phyloP scores from a whole-genome alignment of 2,888 invertebrate species.

The Aporophyla nigra region DNA sequence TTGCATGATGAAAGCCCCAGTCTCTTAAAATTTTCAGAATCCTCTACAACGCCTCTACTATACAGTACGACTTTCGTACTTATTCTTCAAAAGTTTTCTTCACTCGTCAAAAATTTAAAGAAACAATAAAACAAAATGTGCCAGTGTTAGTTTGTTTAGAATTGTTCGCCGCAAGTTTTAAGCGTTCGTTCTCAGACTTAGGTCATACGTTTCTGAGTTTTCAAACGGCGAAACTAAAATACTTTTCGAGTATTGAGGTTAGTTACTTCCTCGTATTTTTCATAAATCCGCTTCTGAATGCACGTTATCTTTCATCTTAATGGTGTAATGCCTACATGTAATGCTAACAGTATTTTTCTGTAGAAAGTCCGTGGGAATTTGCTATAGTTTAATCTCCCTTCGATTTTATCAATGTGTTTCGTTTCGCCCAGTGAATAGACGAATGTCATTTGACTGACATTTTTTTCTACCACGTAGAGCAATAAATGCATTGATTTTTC shows the following conservation, averaged over 20 bases:
- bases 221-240: slow-evolving; percentile 42
- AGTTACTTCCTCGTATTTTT: slow-evolving; percentile 55
- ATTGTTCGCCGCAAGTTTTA: slow-evolving; percentile 37
- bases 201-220: slow-evolving; percentile 33
- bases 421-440: slow-evolving; percentile 1
- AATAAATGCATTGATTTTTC: slow-evolving; percentile 8
- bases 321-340: slow-evolving; percentile 34
- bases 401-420: slow-evolving; percentile 12
- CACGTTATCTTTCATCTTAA: slow-evolving; percentile 59
- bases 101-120: slow-evolving; percentile 37
- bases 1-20: not conserved
- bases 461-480: not conserved
- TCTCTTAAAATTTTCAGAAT: slow-evolving; percentile 19
- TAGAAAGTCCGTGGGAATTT: slow-evolving; percentile 45
- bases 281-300: slow-evolving; percentile 39
- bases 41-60: not conserved
- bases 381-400: slow-evolving; percentile 11
- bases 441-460: slow-evolving; percentile 12
- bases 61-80: not conserved
- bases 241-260: slow-evolving; percentile 37
- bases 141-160: slow-evolving; percentile 31
- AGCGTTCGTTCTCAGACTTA: slow-evolving; percentile 28
- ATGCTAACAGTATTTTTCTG: slow-evolving; percentile 26
- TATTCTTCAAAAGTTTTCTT: slow-evolving; percentile 15
- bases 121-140: slow-evolving; percentile 33